Evolutionary conservation across 2,888 invertebrate genomes (phyloP), one percentile per base, ranked within the genome.

Genomic region (Machimus atricapillus): DNA sequence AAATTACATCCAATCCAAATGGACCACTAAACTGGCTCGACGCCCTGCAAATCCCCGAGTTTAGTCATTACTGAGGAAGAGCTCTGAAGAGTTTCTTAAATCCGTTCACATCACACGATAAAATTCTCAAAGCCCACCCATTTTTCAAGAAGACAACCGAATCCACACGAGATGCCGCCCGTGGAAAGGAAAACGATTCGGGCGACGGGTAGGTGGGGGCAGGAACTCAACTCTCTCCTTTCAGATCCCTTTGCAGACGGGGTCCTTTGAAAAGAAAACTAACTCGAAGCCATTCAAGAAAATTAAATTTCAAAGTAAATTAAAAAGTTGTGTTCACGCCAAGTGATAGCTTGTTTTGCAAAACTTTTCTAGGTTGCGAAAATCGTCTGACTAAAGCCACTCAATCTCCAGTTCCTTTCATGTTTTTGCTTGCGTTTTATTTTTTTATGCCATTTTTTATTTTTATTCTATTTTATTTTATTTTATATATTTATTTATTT

Each of bases 281-380:
- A 82, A 82, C 82, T 12, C 34, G 74, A 85, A 85, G 85, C 85
- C 46, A 85, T 85, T 74, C 74, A 85, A 85, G 85, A 85, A 85
- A 85, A 85, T 85, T 85, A 85, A 85, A 85, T 74, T 85, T 74
- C 73, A 82, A 74, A 85, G 74, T 85, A 74, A 85, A 85, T 85
- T 85, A 85, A 85, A 85, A 85, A 74, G 85, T 85, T 46, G 74
- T 85, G 74, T 85, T 85, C 74, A 85, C 85, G 74, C 40, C 74
- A 74, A 83, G 85, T 85, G 85, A 85, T 85, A 85, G 85, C 85
- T 74, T 74, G 85, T 85, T 85, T 52, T 74, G 27, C 85, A 46
- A 85, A 74, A 43, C 85, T 85, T 85, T 85, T 40, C 85, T 23
- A n/a, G 74, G 85, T 85, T 85, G 73, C 85, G 85, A 46, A 74